phyloP scores from a whole-genome alignment of 92 coral and sea anemone genomes.

The Montipora capitata region DNA sequence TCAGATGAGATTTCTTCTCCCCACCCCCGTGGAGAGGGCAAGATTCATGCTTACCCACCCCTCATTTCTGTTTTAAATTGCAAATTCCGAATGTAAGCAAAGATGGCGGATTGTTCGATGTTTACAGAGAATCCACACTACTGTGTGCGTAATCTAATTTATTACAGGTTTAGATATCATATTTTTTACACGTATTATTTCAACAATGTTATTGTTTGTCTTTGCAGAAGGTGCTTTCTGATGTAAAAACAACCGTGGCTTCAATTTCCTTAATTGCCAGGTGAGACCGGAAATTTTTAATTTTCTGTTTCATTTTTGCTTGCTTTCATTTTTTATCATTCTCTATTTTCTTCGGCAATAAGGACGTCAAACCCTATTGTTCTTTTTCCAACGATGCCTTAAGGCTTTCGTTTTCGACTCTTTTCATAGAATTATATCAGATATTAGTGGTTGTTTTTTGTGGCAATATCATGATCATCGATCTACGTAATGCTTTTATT shows the following conservation, averaged over 20 bases:
- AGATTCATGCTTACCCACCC: no score
- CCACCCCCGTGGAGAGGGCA: conserved; percentile 4
- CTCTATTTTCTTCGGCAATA: no score
- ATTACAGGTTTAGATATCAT: not conserved
- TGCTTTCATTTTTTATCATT: no score
- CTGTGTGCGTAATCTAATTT: conserved; percentile 80
- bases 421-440: no score
- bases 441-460: no score
- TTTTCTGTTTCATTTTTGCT: no score
- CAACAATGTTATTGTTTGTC: not conserved
- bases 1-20: not conserved
- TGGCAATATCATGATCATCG: no score
- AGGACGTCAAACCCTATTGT: no score
- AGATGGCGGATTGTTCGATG: conserved; percentile 79
- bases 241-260: conserved; percentile 81
- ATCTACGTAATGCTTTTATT: no score
- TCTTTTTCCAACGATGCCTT: no score
- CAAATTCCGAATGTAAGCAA: conserved; percentile 22
- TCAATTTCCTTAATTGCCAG: conserved; percentile 90
- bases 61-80: no score
- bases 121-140: conserved; percentile 87
- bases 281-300: conserved; percentile 35
- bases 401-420: no score
- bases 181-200: not conserved
- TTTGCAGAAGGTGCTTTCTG: conserved; percentile 79